Evolutionary conservation across 2,797 vertebrate genomes (phyloP).

Genomic region (Pseudotriccus pelzelni): DNA sequence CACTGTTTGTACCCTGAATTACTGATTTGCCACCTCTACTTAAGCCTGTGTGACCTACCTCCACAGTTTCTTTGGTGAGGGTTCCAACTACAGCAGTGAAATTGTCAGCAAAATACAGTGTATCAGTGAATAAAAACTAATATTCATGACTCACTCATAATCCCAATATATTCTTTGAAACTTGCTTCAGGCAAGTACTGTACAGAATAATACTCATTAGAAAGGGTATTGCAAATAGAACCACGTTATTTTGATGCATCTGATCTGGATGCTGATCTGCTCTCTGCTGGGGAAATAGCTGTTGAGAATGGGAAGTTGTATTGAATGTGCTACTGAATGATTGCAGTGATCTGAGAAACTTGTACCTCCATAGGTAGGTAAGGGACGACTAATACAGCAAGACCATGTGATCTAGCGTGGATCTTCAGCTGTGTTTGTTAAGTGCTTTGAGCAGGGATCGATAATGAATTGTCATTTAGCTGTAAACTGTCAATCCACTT

Average conservation of each 20-base stretch:
- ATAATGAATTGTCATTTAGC: background rate
- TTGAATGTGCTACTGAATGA: rapidly evolving
- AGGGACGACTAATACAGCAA: rapidly evolving
- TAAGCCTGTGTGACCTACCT: background rate
- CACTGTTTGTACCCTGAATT: background rate
- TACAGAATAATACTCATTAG: background rate
- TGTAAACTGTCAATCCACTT: background rate
- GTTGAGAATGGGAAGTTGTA: background rate
- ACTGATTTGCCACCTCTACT: background rate
- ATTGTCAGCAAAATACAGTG: background rate
- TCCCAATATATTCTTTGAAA: background rate
- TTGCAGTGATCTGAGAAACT: background rate
- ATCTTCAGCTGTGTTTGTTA: background rate
- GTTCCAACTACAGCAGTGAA: background rate
- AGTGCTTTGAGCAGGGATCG: background rate
- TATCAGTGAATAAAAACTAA: background rate
- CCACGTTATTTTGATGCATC: background rate
- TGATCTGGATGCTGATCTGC: background rate
- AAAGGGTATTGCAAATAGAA: background rate
- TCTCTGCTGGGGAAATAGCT: background rate
- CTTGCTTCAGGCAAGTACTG: background rate
- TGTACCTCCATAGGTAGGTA: background rate
- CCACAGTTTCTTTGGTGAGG: background rate
- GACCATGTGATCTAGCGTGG: rapidly evolving
- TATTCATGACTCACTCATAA: background rate